Conservation (phyloP, 2,888 invertebrate species). For the Dicranocentrus wangi region DNA sequence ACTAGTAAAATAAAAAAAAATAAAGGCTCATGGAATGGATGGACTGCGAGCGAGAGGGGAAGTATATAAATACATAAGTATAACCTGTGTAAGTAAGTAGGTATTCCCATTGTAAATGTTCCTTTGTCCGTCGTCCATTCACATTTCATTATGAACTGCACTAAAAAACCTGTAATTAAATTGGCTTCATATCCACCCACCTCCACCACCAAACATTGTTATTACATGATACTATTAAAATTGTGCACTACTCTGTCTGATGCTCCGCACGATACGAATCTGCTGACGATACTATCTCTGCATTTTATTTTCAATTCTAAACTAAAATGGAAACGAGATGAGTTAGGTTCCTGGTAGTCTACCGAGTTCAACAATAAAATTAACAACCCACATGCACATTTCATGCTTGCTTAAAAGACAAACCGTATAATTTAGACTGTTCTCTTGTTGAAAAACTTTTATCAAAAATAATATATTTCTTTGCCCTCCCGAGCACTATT, state of each 20-base stretch:
- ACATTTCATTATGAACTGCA: conserved; percentile 23
- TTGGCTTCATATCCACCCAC: conserved; percentile 49
- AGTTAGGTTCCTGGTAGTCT: neutral
- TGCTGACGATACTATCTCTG: neutral
- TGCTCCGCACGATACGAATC: neutral
- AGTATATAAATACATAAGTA: too few species aligned
- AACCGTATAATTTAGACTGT: neutral
- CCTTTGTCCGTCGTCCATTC: conserved; percentile 10
- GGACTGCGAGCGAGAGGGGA: too few species aligned
- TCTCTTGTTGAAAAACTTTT: conserved; percentile 4
- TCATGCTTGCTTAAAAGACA: neutral
- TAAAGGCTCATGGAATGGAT: too few species aligned
- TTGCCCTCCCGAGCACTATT: neutral
- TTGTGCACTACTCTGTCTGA: neutral
- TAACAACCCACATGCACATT: too few species aligned
- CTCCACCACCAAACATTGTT: conserved; percentile 10
- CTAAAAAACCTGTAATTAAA: conserved; percentile 57
- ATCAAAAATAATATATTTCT: neutral
- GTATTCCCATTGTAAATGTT: neutral
- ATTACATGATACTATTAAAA: conserved; percentile 38
- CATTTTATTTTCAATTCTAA: neutral
- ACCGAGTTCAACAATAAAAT: too few species aligned
- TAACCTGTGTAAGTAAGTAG: too few species aligned
- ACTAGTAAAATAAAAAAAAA: too few species aligned
- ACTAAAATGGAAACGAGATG: neutral